These are phyloP conservation scores for Fistularia commersonii DNA, from an alignment of 2,797 vertebrate species.

Conservation along the genomic window DNA sequence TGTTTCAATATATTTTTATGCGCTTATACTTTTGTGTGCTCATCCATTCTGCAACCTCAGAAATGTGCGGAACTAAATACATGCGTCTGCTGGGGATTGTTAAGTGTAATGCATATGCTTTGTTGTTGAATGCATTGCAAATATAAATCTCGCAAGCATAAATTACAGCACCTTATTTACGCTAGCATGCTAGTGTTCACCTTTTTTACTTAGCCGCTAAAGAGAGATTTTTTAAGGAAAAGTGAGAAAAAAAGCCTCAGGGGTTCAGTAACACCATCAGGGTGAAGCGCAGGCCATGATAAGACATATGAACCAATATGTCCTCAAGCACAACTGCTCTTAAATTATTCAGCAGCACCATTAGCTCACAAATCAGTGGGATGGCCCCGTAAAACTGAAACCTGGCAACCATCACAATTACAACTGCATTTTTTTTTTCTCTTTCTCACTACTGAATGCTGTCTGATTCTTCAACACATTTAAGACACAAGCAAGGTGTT, in stretches of 20 bases:
- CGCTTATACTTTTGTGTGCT: too few relatives aligned
- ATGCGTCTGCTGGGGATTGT: slow-evolving; percentile 5
- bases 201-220: slow-evolving; percentile 5
- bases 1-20: too few relatives aligned
- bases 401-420: slow-evolving; percentile 66
- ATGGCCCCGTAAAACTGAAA: slow-evolving; percentile 38
- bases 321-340: slow-evolving; percentile 50
- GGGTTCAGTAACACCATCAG: slow-evolving; percentile 32
- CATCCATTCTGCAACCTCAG: too few relatives aligned
- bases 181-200: slow-evolving; percentile 1
- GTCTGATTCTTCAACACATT: neutral
- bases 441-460: neutral
- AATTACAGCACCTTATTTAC: slow-evolving; percentile 20
- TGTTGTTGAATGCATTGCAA: neutral
- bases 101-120: slow-evolving; percentile 15
- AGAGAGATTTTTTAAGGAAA: slow-evolving; percentile 10
- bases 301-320: slow-evolving; percentile 52
- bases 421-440: slow-evolving; percentile 43
- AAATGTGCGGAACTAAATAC: slow-evolving; percentile 2
- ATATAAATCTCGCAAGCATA: slow-evolving; percentile 15
- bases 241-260: slow-evolving; percentile 17
- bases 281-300: slow-evolving; percentile 19
- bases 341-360: slow-evolving; percentile 69
- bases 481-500: neutral
- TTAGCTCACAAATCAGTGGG: slow-evolving; percentile 67